phyloP scores from a whole-genome alignment of 1,140 invertebrate species.

The Bombus waltoni region DNA sequence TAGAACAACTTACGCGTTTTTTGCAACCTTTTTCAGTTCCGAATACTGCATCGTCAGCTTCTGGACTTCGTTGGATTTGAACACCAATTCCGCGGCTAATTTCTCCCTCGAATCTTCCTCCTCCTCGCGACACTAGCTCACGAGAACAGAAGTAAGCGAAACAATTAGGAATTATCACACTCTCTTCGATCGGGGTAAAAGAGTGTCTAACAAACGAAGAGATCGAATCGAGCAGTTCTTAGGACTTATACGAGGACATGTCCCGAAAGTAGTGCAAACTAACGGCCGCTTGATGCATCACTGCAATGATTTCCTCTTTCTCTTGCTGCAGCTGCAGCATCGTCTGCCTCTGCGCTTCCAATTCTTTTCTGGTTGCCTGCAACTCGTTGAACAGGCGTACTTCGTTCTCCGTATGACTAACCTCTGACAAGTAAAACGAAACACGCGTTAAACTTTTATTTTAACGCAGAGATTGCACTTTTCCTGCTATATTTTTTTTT shows the following conservation, averaged over 20 bases:
- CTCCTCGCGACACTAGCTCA: constrained; percentile 32
- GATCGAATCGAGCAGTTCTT: constrained; percentile 41
- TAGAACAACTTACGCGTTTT: constrained; percentile 60
- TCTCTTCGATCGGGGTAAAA: not conserved
- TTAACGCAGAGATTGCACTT: not conserved
- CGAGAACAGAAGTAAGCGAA: not conserved
- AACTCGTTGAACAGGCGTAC: constrained; percentile 68
- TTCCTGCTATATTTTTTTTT: not conserved
- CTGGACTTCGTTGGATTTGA: constrained; percentile 60
- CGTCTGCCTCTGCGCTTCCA: constrained; percentile 54
- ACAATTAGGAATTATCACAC: constrained; percentile 34
- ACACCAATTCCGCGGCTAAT: constrained; percentile 59
- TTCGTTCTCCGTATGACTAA: constrained; percentile 68
- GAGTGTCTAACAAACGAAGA: constrained; percentile 42
- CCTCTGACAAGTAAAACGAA: constrained; percentile 41
- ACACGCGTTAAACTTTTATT: not conserved
- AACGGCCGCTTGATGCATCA: constrained; percentile 67
- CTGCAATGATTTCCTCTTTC: constrained; percentile 66
- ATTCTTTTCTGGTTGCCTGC: constrained; percentile 15
- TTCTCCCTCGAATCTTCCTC: constrained; percentile 57
- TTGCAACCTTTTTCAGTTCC: constrained; percentile 58
- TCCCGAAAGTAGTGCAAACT: constrained; percentile 65
- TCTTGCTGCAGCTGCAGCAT: constrained; percentile 57
- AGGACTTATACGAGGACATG: constrained; percentile 48
- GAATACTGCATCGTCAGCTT: constrained; percentile 53